Conservation (phyloP, 2,888 invertebrate species). For the Drosophila atripex region DNA sequence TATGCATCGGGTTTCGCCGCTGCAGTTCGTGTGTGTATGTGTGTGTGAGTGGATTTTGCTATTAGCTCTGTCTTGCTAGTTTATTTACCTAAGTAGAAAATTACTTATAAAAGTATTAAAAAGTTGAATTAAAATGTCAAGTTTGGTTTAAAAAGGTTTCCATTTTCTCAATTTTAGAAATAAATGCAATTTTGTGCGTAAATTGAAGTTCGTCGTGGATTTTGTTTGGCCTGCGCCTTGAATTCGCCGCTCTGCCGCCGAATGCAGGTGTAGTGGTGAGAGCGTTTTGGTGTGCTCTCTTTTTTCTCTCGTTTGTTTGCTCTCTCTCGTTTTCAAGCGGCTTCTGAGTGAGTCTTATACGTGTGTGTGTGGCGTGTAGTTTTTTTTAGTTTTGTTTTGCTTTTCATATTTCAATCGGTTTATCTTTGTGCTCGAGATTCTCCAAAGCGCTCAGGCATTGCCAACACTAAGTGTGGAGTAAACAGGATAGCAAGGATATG, state of each 20-base stretch:
- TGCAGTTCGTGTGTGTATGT: slow-evolving; percentile 8
- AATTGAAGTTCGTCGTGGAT: slow-evolving; percentile 21
- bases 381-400: slow-evolving; percentile 73
- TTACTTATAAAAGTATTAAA: background rate
- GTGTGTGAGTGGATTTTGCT: slow-evolving; percentile 23
- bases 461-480: slow-evolving; percentile 51
- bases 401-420: slow-evolving; percentile 64
- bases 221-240: slow-evolving; percentile 26
- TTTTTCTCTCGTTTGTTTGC: slow-evolving; percentile 12
- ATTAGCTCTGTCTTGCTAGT: background rate
- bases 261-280: slow-evolving; percentile 68
- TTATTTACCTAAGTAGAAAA: background rate
- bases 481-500: slow-evolving; percentile 10
- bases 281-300: slow-evolving; percentile 17
- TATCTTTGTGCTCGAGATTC: slow-evolving; percentile 51
- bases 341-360: slow-evolving; percentile 47
- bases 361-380: slow-evolving; percentile 48
- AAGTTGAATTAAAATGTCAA: background rate
- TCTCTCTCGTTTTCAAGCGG: slow-evolving; percentile 31
- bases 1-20: slow-evolving; percentile 53
- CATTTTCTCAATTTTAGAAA: background rate
- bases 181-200: slow-evolving; percentile 36
- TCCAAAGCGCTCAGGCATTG: slow-evolving; percentile 51
- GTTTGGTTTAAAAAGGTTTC: background rate
- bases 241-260: slow-evolving; percentile 52